These are phyloP conservation scores for Physeter macrocephalus DNA, from an alignment of 2,113 vertebrate genomes.

Conservation along the genomic window DNA sequence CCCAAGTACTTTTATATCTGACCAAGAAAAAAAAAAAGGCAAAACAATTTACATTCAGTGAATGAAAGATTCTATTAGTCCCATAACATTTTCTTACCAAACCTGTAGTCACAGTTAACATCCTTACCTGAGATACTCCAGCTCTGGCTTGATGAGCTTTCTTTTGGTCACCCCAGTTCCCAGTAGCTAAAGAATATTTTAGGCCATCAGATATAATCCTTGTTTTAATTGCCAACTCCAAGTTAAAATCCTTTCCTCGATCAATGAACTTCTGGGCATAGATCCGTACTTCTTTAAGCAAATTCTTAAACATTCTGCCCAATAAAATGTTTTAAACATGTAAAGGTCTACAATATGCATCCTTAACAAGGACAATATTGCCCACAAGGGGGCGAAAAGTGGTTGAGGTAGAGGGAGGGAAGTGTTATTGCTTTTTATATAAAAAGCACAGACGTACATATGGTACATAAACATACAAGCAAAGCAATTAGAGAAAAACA, in stretches of 20 bases:
- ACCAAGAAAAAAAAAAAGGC: background rate
- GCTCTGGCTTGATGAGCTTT: slow-evolving; percentile 98
- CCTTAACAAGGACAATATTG: background rate
- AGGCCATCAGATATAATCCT: slow-evolving; percentile 97
- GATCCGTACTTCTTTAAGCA: slow-evolving; percentile 98
- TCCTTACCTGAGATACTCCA: slow-evolving; percentile 94
- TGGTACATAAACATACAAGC: background rate
- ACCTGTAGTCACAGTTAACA: background rate
- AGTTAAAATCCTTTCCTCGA: slow-evolving; percentile 96
- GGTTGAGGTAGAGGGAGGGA: background rate
- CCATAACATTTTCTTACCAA: background rate
- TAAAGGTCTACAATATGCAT: background rate
- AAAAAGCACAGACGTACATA: background rate
- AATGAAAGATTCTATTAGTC: background rate
- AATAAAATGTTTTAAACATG: slow-evolving; percentile 49
- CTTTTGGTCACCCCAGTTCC: slow-evolving; percentile 99
- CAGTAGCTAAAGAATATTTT: slow-evolving; percentile 97
- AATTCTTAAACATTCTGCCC: slow-evolving; percentile 98
- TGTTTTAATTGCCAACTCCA: slow-evolving; percentile 98
- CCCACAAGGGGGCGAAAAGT: background rate
- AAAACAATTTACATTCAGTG: background rate
- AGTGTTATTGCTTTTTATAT: background rate
- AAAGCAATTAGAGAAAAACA: background rate
- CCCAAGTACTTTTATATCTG: background rate
- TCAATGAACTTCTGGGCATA: slow-evolving; percentile 99